Conservation (phyloP, 2,888 invertebrate genomes). For the Melieria crassipennis region DNA sequence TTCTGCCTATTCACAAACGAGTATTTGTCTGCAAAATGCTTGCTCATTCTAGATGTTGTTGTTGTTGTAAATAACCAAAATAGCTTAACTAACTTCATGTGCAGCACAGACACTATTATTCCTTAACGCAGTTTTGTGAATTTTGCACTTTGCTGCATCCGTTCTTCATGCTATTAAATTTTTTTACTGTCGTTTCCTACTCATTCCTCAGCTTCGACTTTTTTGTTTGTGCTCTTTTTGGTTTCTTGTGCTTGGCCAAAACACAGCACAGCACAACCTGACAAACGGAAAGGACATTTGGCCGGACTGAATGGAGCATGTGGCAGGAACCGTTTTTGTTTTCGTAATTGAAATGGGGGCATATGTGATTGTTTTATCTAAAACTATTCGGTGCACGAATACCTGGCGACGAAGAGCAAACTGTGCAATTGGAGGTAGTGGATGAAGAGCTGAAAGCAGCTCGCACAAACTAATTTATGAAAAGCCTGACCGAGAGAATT, state of each 20-base stretch:
- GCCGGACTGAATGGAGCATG: background rate
- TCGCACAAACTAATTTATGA: background rate
- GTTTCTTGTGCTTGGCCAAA: background rate
- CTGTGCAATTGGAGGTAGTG: no score
- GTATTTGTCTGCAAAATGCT: no score
- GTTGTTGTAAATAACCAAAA: no score
- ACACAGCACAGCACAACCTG: conserved; percentile 10
- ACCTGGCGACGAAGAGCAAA: no score
- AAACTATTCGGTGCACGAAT: no score
- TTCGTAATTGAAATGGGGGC: conserved; percentile 30
- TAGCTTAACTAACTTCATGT: conserved; percentile 33
- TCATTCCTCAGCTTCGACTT: background rate
- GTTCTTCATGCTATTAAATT: no score
- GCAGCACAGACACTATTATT: conserved; percentile 20
- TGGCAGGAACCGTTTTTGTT: conserved; percentile 27
- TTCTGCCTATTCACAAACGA: no score
- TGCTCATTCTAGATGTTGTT: no score
- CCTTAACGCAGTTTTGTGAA: background rate
- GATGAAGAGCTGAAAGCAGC: no score
- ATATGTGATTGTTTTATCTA: background rate
- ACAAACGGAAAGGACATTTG: conserved; percentile 33
- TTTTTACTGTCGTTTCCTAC: no score
- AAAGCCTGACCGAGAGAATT: no score
- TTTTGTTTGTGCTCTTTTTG: background rate
- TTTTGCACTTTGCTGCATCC: no score